Conservation (phyloP, 2,888 invertebrate species). For the Drosophila borborema region DNA sequence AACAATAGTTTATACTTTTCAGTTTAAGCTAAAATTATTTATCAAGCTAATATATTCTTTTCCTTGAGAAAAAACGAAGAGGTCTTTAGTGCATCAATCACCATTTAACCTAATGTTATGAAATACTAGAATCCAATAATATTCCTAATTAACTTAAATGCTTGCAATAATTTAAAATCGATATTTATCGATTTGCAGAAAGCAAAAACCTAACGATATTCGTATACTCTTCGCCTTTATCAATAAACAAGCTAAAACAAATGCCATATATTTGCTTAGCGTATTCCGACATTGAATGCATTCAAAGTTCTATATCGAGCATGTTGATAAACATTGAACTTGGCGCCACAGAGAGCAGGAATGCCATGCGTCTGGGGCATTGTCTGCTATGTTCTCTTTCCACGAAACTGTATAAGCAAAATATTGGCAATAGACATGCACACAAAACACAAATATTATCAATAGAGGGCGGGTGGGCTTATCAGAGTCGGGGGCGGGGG, state of each 20-base stretch:
- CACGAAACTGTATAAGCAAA: conserved; percentile 6
- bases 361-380: conserved; percentile 14
- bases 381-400: not conserved
- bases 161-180: not conserved
- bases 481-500: conserved; percentile 13
- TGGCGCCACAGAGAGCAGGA: conserved; percentile 9
- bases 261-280: not conserved
- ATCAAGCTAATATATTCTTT: too few relatives aligned
- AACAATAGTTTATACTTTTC: too few relatives aligned
- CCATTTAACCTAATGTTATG: too few relatives aligned
- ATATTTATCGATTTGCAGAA: not conserved
- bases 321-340: conserved; percentile 21
- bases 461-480: conserved; percentile 9
- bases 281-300: conserved; percentile 1
- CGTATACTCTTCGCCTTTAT: not conserved
- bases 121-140: too few relatives aligned
- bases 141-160: not conserved
- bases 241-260: not conserved
- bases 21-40: too few relatives aligned
- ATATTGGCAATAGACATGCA: conserved; percentile 1
- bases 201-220: not conserved
- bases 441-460: not conserved
- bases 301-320: not conserved
- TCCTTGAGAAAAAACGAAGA: too few relatives aligned
- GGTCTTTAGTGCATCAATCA: too few relatives aligned